phyloP scores from a whole-genome alignment of 92 coral and sea anemone genomes.

The Desmophyllum pertusum region DNA sequence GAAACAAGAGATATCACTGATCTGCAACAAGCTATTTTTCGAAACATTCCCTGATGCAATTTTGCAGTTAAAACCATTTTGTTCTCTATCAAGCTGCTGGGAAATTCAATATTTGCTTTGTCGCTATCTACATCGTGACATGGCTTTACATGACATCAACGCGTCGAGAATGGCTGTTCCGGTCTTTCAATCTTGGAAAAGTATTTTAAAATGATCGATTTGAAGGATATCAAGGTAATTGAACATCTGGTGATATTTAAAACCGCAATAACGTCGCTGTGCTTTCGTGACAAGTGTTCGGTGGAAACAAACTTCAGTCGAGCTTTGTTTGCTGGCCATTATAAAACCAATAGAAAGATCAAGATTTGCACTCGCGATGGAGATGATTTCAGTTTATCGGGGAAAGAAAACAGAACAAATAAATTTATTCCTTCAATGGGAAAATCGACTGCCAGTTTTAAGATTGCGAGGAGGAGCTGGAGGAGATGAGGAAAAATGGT shows the following conservation, averaged over 20 bases:
- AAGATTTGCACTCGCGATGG: background rate
- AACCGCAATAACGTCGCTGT: background rate
- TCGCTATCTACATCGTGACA: constrained; percentile 13
- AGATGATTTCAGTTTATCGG: background rate
- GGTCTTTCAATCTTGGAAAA: constrained; percentile 9
- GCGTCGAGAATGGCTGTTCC: constrained; percentile 20
- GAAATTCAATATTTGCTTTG: constrained; percentile 18
- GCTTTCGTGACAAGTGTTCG: background rate
- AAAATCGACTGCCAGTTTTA: constrained; percentile 18
- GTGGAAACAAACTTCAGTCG: background rate
- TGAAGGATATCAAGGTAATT: background rate
- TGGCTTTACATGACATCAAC: background rate
- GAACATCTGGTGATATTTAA: background rate
- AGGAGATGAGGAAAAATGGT: constrained; percentile 20
- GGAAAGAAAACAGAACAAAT: constrained; percentile 4
- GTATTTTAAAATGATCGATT: background rate
- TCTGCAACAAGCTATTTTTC: background rate
- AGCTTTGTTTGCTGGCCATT: background rate
- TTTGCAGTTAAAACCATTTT: background rate
- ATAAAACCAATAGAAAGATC: background rate
- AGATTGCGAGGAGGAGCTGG: constrained; percentile 41
- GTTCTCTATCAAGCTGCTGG: constrained; percentile 14
- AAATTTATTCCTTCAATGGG: constrained; percentile 27
- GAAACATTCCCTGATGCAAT: background rate
- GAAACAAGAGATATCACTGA: background rate